Conservation (phyloP, 1,140 invertebrate genomes). For the Cotesia glomerata region DNA sequence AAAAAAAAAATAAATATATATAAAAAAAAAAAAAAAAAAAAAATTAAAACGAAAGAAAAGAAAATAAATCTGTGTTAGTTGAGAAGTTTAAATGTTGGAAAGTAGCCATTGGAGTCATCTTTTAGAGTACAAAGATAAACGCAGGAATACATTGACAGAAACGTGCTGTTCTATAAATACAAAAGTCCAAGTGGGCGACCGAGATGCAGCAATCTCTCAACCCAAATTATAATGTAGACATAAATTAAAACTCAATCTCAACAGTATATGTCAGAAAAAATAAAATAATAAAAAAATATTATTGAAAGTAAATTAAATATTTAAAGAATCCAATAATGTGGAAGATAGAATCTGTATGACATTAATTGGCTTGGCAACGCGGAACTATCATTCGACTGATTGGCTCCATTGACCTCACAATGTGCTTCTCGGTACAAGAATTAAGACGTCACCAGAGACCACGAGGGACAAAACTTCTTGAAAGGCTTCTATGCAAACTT, state of each 20-base stretch:
- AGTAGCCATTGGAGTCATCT: conserved; percentile 10
- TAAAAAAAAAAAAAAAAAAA: not conserved
- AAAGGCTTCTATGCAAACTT: conserved; percentile 29
- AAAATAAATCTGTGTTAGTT: not conserved
- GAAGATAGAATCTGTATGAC: conserved; percentile 15
- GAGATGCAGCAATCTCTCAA: conserved; percentile 30
- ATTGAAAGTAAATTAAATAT: not conserved
- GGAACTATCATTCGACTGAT: conserved; percentile 24
- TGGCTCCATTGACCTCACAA: conserved; percentile 21
- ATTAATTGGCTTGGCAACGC: conserved; percentile 29
- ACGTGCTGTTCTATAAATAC: conserved; percentile 35
- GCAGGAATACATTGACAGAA: conserved; percentile 31
- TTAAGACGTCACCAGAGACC: conserved; percentile 20
- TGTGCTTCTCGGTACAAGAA: conserved; percentile 15
- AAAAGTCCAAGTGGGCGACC: conserved; percentile 36
- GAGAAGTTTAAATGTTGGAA: conserved; percentile 7
- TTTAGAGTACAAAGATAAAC: conserved; percentile 19
- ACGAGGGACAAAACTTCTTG: conserved; percentile 14
- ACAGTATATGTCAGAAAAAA: conserved; percentile 1
- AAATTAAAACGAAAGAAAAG: too few relatives aligned
- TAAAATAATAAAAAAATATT: not conserved
- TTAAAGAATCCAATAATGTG: not conserved
- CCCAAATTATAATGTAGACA: conserved; percentile 36
- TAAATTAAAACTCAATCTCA: conserved; percentile 21
- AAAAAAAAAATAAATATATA: not conserved